Conservation (phyloP, 2,888 invertebrate species). For the Cantharis flavilabris region DNA sequence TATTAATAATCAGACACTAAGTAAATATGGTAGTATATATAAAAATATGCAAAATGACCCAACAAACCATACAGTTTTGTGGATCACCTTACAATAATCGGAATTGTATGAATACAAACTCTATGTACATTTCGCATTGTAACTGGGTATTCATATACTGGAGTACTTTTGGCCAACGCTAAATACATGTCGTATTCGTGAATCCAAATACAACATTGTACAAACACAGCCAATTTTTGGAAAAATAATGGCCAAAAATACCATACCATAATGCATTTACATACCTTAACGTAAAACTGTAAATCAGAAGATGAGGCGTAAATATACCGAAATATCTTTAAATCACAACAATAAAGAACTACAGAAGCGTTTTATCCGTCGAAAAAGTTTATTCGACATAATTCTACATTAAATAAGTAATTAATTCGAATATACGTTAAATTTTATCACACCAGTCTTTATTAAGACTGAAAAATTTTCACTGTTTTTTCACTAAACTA, state of each 20-base stretch:
- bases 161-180: background rate
- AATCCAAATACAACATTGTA: slow-evolving; percentile 14
- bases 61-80: background rate
- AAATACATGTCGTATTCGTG: background rate
- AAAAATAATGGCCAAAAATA: slow-evolving; percentile 8
- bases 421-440: slow-evolving; percentile 16
- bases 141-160: background rate
- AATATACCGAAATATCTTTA: slow-evolving; percentile 23
- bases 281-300: slow-evolving; percentile 9
- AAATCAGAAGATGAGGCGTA: slow-evolving; percentile 16
- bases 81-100: background rate
- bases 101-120: background rate
- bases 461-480: slow-evolving; percentile 21
- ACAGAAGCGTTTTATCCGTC: slow-evolving; percentile 17
- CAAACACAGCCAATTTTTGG: slow-evolving; percentile 9
- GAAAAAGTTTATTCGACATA: background rate
- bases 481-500: slow-evolving; percentile 12
- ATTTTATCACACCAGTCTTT: slow-evolving; percentile 29
- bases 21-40: slow-evolving; percentile 13
- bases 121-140: background rate
- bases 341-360: slow-evolving; percentile 28
- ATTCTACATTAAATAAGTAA: slow-evolving; percentile 9
- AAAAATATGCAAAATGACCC: background rate
- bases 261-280: background rate
- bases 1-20: slow-evolving; percentile 19